Base-by-base conservation (phyloP, 2,888 invertebrate species). In the Alitta virens region DNA sequence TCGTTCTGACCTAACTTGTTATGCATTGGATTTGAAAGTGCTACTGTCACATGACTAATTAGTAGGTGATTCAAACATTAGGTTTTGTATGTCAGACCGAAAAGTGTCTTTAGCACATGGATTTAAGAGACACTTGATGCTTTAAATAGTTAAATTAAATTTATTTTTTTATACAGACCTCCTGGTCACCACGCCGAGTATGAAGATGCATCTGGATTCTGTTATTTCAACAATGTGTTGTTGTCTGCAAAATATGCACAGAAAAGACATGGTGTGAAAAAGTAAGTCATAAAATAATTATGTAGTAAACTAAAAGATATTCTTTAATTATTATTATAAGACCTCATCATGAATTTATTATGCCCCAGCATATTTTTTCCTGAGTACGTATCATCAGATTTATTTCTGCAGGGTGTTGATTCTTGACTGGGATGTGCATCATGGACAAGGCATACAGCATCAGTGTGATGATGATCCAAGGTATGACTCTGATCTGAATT, bases 351-450 rank as follows among this genome's bases (percentile, higher is more conserved):
- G 40, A 12, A n/a, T n/a, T n/a, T n/a, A n/a, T n/a, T n/a, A n/a
- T n/a, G n/a, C n/a, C n/a, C 12, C 33, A 33, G 33, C 5, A 46
- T n/a, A 46, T 46, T 46, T 5, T 46, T 46, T 18, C 9, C n/a
- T 18, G 46, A 46, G 3, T 46, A 3, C 21, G 18, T 46, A 7
- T 18, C 46, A 5, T 46, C 46, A 3, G 5, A 21, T 46, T 46
- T 46, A n/a, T n/a, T n/a, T n/a, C n/a, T n/a, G 5, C 68, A 85
- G 88, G 75, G 87, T 97, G 72, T 82, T 97, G 51, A 88, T 97
- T 58, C 80, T 97, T 0, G 97, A 97, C 84, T 97, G 96, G 92
- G 97, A 97, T 81, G 90, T 97, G 2, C 96, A 97, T 77, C 96
- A 97, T 78, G 96, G 96, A 0, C 94, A 97, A 79, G 96, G 94